Evolutionary conservation across 2,888 invertebrate genomes (phyloP).

Genomic region (Oxytorus armatus): DNA sequence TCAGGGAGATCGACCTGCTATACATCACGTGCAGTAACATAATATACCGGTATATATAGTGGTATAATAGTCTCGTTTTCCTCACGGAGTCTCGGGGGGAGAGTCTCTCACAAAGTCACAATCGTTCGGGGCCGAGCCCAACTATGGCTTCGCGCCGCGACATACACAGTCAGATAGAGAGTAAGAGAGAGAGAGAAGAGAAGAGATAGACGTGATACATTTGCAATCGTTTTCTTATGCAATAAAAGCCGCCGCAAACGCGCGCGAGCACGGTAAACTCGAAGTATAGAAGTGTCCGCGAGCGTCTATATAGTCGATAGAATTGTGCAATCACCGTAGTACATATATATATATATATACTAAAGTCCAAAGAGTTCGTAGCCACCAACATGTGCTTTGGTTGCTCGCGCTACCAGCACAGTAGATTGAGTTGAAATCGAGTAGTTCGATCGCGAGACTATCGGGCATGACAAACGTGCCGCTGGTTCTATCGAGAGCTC

Average conservation of each 20-base stretch:
- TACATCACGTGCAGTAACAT: conserved; percentile 43
- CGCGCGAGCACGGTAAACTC: conserved; percentile 47
- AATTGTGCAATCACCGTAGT: conserved; percentile 57
- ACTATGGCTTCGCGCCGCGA: conserved; percentile 50
- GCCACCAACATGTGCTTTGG: conserved; percentile 33
- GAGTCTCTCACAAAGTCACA: conserved; percentile 48
- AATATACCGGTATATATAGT: conserved; percentile 6
- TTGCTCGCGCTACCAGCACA: conserved; percentile 28
- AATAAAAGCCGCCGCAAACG: conserved; percentile 54
- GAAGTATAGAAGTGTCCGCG: conserved; percentile 42
- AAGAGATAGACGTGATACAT: conserved; percentile 57
- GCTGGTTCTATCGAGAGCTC: conserved; percentile 12
- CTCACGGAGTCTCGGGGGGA: conserved; percentile 1
- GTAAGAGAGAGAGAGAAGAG: conserved; percentile 17
- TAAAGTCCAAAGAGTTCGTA: conserved; percentile 25
- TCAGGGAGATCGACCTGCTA: conserved; percentile 43
- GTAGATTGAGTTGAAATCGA: conserved; percentile 52
- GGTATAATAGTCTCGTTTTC: conserved; percentile 55
- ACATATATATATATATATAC: conserved; percentile 10
- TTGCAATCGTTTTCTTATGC: conserved; percentile 68
- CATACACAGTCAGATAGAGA: conserved; percentile 8
- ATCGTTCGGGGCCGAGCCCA: conserved; percentile 57
- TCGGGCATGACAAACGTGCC: conserved; percentile 43
- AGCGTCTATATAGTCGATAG: conserved; percentile 23
- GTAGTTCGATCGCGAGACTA: conserved; percentile 38